Percentiles rank a stretch among this genome's conserved stretches.
Conservation (phyloP, 1,140 invertebrate species). For the Anthonomus grandis region DNA sequence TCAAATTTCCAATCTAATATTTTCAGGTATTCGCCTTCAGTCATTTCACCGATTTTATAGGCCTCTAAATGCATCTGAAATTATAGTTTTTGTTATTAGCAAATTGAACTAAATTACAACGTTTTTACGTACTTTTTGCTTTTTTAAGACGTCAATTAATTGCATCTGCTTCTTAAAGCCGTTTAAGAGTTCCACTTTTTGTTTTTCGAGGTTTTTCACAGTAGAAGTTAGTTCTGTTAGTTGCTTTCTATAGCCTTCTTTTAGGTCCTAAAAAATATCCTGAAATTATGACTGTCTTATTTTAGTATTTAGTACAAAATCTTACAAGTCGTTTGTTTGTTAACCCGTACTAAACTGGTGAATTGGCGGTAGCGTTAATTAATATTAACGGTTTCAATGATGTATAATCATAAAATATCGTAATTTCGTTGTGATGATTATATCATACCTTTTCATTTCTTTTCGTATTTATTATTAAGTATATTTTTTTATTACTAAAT, state of each 20-base stretch:
- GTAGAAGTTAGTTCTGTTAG: constrained; percentile 46
- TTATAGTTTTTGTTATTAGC: not conserved
- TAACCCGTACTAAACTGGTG: too few species aligned
- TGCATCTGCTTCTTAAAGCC: constrained; percentile 54
- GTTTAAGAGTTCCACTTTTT: constrained; percentile 51
- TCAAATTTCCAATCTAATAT: constrained; percentile 35
- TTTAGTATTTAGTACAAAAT: too few species aligned
- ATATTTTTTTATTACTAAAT: too few species aligned
- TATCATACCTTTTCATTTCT: too few species aligned
- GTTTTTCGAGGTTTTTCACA: constrained; percentile 51
- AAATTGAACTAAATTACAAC: not conserved
- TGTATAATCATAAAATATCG: too few species aligned
- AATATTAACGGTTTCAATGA: too few species aligned
- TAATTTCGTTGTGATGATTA: too few species aligned
- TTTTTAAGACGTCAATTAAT: constrained; percentile 55
- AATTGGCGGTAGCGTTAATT: too few species aligned
- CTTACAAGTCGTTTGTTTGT: too few species aligned
- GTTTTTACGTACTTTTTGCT: constrained; percentile 50
- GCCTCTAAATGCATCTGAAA: constrained; percentile 50
- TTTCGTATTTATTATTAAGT: too few species aligned
- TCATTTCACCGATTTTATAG: constrained; percentile 47
- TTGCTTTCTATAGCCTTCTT: constrained; percentile 48
- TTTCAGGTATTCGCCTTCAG: constrained; percentile 40
- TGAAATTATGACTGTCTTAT: too few species aligned
- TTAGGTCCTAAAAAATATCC: constrained; percentile 49